phyloP scores from a whole-genome alignment of 1,140 invertebrate genomes.

The Littorina saxatilis region DNA sequence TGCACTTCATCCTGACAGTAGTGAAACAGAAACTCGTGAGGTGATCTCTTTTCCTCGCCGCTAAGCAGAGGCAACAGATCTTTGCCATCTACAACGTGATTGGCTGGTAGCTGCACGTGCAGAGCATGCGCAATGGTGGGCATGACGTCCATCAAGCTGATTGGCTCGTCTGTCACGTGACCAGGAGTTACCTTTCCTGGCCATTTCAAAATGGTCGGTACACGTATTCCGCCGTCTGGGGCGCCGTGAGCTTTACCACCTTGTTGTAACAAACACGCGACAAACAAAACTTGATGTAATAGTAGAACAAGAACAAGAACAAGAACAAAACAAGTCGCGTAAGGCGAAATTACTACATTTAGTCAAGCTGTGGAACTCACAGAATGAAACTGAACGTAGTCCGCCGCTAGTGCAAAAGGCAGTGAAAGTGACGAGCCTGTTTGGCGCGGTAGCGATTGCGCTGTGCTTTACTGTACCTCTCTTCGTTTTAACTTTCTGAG shows the following conservation, averaged over 20 bases:
- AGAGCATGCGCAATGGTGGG: constrained; percentile 70
- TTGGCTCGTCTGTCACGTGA: constrained; percentile 63
- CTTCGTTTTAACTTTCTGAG: too few species aligned
- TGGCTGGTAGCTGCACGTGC: constrained; percentile 48
- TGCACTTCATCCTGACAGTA: constrained; percentile 67
- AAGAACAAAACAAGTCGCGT: too few species aligned
- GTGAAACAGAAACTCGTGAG: constrained; percentile 69
- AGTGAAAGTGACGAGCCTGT: too few species aligned
- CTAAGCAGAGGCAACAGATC: constrained; percentile 63
- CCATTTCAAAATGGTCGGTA: constrained; percentile 73
- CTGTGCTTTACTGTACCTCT: too few species aligned
- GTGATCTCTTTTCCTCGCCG: constrained; percentile 45
- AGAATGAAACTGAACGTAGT: too few species aligned
- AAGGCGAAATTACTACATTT: too few species aligned
- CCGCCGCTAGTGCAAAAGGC: too few species aligned
- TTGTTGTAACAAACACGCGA: constrained; percentile 38
- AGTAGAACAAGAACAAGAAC: too few species aligned
- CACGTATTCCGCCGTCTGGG: constrained; percentile 76
- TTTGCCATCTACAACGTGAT: constrained; percentile 64
- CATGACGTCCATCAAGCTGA: constrained; percentile 75
- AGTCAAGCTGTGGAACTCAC: too few species aligned
- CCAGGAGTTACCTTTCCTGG: constrained; percentile 60
- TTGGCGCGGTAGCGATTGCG: too few species aligned
- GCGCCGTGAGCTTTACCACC: constrained; percentile 75
- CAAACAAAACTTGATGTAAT: too few species aligned